These are phyloP conservation scores for Desoria tigrina DNA, from an alignment of 2,888 invertebrate genomes.

Conservation along the genomic window DNA sequence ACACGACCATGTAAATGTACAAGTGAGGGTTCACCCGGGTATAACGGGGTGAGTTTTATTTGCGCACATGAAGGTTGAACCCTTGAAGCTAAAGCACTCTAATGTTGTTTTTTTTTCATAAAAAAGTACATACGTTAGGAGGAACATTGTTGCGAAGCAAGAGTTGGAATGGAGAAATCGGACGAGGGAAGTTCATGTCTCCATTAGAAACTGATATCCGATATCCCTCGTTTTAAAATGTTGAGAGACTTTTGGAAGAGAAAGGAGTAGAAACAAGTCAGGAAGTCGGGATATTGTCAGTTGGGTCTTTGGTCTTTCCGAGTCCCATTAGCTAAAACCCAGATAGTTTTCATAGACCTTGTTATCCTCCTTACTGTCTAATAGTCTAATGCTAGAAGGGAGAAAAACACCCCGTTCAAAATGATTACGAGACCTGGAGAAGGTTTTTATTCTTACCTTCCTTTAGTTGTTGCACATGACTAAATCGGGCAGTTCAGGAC, in stretches of 20 bases:
- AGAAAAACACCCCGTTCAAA: too few species aligned
- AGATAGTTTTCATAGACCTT: slow-evolving; percentile 5
- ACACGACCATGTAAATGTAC: too few species aligned
- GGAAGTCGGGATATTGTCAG: neutral
- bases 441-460: too few species aligned
- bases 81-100: too few species aligned
- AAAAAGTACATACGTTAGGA: too few species aligned
- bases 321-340: slow-evolving; percentile 4
- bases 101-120: neutral
- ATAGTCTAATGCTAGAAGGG: neutral
- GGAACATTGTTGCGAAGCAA: neutral
- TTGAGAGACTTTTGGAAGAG: slow-evolving; percentile 8
- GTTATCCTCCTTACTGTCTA: neutral
- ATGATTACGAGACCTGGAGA: too few species aligned
- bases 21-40: too few species aligned
- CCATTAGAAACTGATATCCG: slow-evolving; percentile 9
- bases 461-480: too few species aligned
- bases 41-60: too few species aligned
- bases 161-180: neutral
- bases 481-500: too few species aligned
- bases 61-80: too few species aligned
- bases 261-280: slow-evolving; percentile 4
- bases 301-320: neutral
- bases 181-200: neutral
- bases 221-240: slow-evolving; percentile 6